A percentile compares a stretch with the other conserved stretches of the same genome.
Evolutionary conservation across 1,140 invertebrate species (phyloP).

Genomic region (Procambarus clarkii): DNA sequence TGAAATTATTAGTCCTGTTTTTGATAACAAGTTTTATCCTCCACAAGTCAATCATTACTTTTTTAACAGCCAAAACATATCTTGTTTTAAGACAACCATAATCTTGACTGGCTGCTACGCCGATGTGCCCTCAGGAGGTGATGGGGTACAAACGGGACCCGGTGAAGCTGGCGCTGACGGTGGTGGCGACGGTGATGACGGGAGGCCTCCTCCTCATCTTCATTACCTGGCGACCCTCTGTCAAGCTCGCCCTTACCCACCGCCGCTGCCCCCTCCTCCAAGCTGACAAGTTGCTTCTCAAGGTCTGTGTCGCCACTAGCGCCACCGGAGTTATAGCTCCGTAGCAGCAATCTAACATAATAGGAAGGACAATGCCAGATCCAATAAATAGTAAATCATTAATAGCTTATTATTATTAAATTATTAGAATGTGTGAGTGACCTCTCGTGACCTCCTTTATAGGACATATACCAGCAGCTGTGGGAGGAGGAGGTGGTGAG

Average conservation of each 20-base stretch:
- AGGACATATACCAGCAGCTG: conserved; percentile 72
- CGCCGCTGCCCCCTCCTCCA: conserved; percentile 42
- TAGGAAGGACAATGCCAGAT: no score
- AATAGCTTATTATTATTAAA: no score
- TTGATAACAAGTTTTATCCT: no score
- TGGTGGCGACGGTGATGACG: conserved; percentile 56
- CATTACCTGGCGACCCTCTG: conserved; percentile 70
- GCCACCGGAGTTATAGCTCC: no score
- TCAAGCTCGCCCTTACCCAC: conserved; percentile 68
- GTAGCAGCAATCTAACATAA: no score
- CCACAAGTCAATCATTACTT: no score
- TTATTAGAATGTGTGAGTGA: no score
- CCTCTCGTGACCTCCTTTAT: neutral
- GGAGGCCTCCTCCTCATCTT: conserved; percentile 72
- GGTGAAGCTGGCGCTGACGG: conserved; percentile 50
- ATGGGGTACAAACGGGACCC: conserved; percentile 61
- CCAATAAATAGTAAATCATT: no score
- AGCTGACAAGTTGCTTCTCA: conserved; percentile 45
- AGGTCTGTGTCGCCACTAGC: conserved; percentile 25
- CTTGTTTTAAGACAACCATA: no score
- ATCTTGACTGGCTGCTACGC: no score
- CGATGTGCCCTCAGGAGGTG: conserved; percentile 50
- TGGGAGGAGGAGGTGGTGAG: conserved; percentile 72
- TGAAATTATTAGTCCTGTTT: no score
- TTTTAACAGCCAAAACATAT: no score